Evolutionary conservation across 2,797 vertebrate species (phyloP), one percentile per base, ranked within the genome.

Genomic region (Myripristis jacobus): DNA sequence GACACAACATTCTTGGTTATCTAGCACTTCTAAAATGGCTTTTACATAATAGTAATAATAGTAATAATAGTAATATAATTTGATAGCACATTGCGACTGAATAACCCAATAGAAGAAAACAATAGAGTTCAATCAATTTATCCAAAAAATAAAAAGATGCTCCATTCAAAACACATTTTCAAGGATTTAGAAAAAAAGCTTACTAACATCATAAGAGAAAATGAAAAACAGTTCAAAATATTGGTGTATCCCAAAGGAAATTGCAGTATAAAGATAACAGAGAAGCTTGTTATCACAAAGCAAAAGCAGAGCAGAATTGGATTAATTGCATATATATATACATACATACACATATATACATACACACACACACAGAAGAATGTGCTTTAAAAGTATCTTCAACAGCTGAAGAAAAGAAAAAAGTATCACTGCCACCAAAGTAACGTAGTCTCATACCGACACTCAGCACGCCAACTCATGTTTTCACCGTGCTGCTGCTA

Each of bases 401-500:
- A 47, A 68, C 15, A 36, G 21, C 55, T 65, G 12, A 57, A 54
- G 7, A 59, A 5, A 51, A 11, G 7, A 10, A 47, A 47, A 19
- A 19, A 48, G 19, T 5, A 29, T 9, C 1, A 34, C 9, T 21
- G 38, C 16, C 11, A 31, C 21, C 41, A 12, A 22, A 52, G 21
- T 15, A 34, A 51, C 58, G 15, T 27, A 1, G 18, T 57, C 29
- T 53, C 10, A 48, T 44, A 51, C 60, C 34, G 70, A 36, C 50
- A 36, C 46, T 56, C n/a, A 41, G 46, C 29, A 61, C 62, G n/a
- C 51, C 48, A 60, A 29, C 43, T 52, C 34, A 51, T 72, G 38
- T 77, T 67, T 73, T 70, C 54, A 68, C 24, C 62, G 73, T 29
- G 21, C 36, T 11, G 3, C 63, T 52, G 19, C n/a, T 52, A 29